Conservation (phyloP, 1,140 invertebrate genomes). For the Protaetia brevitarsis region DNA sequence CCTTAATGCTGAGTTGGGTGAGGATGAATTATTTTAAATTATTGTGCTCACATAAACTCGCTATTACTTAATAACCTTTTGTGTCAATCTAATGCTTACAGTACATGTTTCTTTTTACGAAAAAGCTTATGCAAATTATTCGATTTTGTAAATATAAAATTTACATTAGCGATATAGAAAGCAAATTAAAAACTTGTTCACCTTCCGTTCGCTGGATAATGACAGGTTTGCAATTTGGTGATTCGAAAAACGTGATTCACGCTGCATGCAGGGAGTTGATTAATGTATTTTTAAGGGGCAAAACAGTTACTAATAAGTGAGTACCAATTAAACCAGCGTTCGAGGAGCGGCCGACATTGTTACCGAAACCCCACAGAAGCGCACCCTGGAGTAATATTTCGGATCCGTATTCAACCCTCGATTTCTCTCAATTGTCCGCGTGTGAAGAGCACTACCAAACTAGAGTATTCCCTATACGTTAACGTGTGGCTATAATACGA, state of each 20-base stretch:
- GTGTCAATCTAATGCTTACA: no score
- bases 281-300: constrained; percentile 3
- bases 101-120: no score
- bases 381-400: constrained; percentile 35
- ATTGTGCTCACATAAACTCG: no score
- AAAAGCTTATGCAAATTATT: no score
- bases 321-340: constrained; percentile 25
- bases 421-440: constrained; percentile 34
- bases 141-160: no score
- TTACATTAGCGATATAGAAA: no score
- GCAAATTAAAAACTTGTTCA: no score
- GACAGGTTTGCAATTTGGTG: background rate
- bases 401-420: constrained; percentile 37
- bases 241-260: background rate
- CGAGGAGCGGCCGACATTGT: constrained; percentile 30
- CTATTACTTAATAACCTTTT: no score
- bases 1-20: no score
- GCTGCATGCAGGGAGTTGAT: no score
- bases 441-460: constrained; percentile 31
- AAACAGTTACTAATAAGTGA: constrained; percentile 1
- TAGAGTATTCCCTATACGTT: constrained; percentile 18
- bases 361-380: constrained; percentile 31
- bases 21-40: background rate
- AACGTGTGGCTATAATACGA: background rate
- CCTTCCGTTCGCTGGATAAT: no score